phyloP scores from a whole-genome alignment of 1,140 invertebrate species.

The Glossosoma conforme region DNA sequence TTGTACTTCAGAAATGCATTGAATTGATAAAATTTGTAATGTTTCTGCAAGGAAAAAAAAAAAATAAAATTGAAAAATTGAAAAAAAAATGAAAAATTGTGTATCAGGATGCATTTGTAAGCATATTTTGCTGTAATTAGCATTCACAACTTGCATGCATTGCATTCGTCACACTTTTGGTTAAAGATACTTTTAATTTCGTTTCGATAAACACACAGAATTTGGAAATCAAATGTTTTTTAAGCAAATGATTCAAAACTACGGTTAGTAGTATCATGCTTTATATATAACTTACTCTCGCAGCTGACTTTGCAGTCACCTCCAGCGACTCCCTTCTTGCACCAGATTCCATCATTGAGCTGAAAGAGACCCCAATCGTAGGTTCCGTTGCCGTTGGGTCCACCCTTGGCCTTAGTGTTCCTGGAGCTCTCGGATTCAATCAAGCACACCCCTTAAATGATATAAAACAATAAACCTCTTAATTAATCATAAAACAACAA shows the following conservation, averaged over 20 bases:
- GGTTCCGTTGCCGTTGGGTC: conserved; percentile 48
- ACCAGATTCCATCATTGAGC: conserved; percentile 55
- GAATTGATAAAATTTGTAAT: too few species aligned
- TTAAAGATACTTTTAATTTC: not conserved
- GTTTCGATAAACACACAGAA: not conserved
- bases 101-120: too few species aligned
- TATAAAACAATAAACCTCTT: too few species aligned
- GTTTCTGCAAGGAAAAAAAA: too few species aligned
- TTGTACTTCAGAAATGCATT: too few species aligned
- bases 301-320: conserved; percentile 35
- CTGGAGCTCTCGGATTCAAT: conserved; percentile 20
- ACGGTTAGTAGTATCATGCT: not conserved
- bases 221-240: not conserved
- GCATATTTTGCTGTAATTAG: too few species aligned
- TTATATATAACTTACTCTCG: conserved; percentile 31
- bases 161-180: not conserved
- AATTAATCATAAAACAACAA: too few species aligned
- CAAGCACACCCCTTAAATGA: not conserved
- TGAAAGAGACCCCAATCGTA: conserved; percentile 55
- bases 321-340: conserved; percentile 36
- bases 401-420: conserved; percentile 42
- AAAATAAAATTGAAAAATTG: too few species aligned
- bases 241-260: not conserved
- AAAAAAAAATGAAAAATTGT: too few species aligned
- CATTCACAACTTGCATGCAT: not conserved